Evolutionary conservation across 1,140 invertebrate species (phyloP).

Genomic region (Formica selysi): DNA sequence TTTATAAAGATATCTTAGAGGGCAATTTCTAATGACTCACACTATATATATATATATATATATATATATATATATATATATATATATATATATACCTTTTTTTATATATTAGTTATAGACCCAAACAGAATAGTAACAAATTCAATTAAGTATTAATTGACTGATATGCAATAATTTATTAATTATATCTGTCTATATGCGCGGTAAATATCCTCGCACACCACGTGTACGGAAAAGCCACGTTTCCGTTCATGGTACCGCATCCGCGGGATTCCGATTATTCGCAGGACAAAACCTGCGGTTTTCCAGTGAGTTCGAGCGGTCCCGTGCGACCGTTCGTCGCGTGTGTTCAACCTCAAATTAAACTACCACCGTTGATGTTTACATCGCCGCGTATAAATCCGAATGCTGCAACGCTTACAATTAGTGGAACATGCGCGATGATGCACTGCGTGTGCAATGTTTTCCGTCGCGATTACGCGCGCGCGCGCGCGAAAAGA

Average conservation of each 20-base stretch:
- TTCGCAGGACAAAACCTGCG: conserved; percentile 74
- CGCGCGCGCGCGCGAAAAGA: not conserved
- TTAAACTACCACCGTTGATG: conserved; percentile 76
- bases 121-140: not conserved
- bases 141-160: not conserved
- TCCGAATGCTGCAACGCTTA: not conserved
- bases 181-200: not conserved
- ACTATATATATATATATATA: too few species aligned
- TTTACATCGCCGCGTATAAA: conserved; percentile 73
- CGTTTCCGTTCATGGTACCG: not conserved
- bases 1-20: too few species aligned
- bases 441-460: not conserved
- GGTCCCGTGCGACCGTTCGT: conserved; percentile 28
- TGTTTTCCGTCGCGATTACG: conserved; percentile 2
- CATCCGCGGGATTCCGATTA: conserved; percentile 56
- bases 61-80: too few species aligned
- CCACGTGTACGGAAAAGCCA: conserved; percentile 5
- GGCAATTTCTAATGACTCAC: too few species aligned
- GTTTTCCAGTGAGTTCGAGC: conserved; percentile 69
- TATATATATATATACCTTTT: too few species aligned
- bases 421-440: conserved; percentile 10
- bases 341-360: conserved; percentile 76
- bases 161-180: not conserved
- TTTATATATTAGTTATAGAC: not conserved
- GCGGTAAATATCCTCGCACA: not conserved